These are phyloP conservation scores for Drosophila mercatorum DNA, from an alignment of 2,888 invertebrate genomes.

Conservation along the genomic window DNA sequence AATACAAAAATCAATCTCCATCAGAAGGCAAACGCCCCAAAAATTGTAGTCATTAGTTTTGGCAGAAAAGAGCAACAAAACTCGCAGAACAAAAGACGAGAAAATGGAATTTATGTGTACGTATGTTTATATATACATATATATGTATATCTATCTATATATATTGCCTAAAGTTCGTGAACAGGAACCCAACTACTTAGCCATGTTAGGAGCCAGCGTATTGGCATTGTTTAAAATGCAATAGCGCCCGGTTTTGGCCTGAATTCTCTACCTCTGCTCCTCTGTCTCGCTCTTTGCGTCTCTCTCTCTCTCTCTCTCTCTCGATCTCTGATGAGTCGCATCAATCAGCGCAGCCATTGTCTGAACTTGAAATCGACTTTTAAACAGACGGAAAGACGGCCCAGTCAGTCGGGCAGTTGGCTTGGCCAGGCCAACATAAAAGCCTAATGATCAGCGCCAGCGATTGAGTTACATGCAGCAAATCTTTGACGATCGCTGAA, in stretches of 20 bases:
- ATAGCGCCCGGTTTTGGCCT: constrained; percentile 31
- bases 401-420: constrained; percentile 23
- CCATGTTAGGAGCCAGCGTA: constrained; percentile 39
- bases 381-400: constrained; percentile 48
- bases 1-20: constrained; percentile 66
- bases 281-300: not conserved
- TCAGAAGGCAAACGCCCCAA: constrained; percentile 60
- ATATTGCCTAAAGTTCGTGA: constrained; percentile 57
- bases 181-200: constrained; percentile 60
- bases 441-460: constrained; percentile 78
- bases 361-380: constrained; percentile 77
- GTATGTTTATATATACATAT: not conserved
- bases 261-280: constrained; percentile 1
- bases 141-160: constrained; percentile 16
- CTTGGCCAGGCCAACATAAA: constrained; percentile 63
- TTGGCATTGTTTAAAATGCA: constrained; percentile 65
- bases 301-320: not conserved
- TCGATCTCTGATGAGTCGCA: constrained; percentile 64
- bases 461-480: constrained; percentile 78
- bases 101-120: constrained; percentile 42
- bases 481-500: constrained; percentile 63
- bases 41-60: constrained; percentile 76
- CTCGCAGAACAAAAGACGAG: constrained; percentile 28
- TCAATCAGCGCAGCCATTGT: constrained; percentile 73
- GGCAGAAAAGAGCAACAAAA: constrained; percentile 18